These are phyloP conservation scores for Enteromius unitaeniatus DNA, from an alignment of 2,797 vertebrate species.

Conservation along the genomic window DNA sequence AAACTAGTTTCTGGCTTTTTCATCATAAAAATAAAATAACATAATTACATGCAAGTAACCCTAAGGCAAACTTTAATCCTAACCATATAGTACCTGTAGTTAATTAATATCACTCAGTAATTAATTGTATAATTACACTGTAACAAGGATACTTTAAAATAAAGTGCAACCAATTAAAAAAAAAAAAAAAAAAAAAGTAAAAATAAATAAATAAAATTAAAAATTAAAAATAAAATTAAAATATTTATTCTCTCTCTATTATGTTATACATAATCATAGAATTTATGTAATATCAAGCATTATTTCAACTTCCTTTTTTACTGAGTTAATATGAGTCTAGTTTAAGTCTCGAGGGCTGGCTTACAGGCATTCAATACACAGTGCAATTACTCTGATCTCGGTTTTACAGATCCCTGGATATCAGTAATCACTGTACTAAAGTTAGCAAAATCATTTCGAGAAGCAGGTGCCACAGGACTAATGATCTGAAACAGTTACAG, in stretches of 20 bases:
- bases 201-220: not conserved
- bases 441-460: conserved; percentile 11
- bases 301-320: not conserved
- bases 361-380: conserved; percentile 28
- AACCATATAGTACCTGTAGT: not conserved
- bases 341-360: not conserved
- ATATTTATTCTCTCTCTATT: not conserved
- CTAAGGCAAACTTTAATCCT: not conserved
- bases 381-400: conserved; percentile 8
- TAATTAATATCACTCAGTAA: not conserved
- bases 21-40: too few relatives aligned
- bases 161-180: not conserved
- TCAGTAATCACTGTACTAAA: conserved; percentile 29
- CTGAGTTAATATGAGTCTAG: not conserved
- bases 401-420: not conserved
- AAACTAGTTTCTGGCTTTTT: too few relatives aligned
- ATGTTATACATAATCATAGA: not conserved
- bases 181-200: not conserved
- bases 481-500: conserved; percentile 36
- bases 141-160: not conserved
- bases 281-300: not conserved
- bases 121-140: not conserved
- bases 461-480: conserved; percentile 12
- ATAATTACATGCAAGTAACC: too few relatives aligned
- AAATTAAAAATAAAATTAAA: not conserved